Percentiles rank a stretch among this genome's conserved stretches.
Conservation (phyloP, 1,140 invertebrate genomes). For the Drosophila paulistorum region DNA sequence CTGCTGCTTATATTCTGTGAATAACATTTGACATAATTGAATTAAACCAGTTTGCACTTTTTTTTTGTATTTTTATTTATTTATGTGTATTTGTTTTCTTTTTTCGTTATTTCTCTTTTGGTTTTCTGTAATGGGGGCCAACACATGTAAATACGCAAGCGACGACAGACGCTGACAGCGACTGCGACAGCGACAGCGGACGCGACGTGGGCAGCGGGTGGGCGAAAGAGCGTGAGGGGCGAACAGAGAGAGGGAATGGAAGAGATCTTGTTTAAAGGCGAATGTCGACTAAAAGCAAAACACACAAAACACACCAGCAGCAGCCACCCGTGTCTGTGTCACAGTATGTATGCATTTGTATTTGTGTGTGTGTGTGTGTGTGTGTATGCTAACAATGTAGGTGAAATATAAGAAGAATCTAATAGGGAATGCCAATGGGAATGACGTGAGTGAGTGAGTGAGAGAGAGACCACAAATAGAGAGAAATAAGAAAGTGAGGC, state of each 20-base stretch:
- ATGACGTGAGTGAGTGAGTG: conserved; percentile 32
- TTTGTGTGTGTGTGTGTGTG: conserved; percentile 2
- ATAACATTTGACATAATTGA: conserved; percentile 55
- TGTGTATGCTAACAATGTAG: conserved; percentile 61
- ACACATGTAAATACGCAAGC: conserved; percentile 59
- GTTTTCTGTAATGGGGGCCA: conserved; percentile 29
- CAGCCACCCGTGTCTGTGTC: conserved; percentile 38
- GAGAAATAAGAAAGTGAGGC: background rate
- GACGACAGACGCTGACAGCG: conserved; percentile 40
- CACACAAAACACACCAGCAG: conserved; percentile 44
- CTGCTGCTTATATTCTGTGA: conserved; percentile 43
- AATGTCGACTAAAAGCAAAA: conserved; percentile 36
- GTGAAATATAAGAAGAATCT: conserved; percentile 64
- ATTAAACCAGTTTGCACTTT: conserved; percentile 55
- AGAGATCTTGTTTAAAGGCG: conserved; percentile 59
- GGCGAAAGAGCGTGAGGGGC: conserved; percentile 15
- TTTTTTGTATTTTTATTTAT: conserved; percentile 21
- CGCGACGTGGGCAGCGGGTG: conserved; percentile 41
- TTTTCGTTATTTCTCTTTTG: conserved; percentile 1
- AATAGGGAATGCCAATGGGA: conserved; percentile 55
- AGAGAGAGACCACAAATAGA: conserved; percentile 27
- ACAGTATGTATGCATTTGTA: conserved; percentile 1
- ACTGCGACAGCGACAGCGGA: conserved; percentile 26
- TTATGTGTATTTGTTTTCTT: conserved; percentile 26
- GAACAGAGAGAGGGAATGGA: background rate